A percentile compares a stretch with the other conserved stretches of the same genome.
Evolutionary conservation across 2,888 invertebrate genomes (phyloP).

Genomic region (Candidula unifasciata): DNA sequence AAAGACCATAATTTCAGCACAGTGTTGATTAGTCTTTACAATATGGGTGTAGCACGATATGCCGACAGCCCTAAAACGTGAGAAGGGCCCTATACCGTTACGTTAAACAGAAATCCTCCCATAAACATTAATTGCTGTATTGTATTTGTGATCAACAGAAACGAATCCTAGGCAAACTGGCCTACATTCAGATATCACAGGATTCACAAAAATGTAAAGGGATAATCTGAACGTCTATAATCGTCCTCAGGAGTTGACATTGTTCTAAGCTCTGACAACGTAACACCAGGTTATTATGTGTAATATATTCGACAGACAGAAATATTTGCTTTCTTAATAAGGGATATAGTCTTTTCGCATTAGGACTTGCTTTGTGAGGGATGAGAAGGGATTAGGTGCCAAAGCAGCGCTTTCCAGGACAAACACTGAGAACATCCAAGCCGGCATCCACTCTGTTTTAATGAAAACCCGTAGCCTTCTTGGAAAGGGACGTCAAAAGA

Average conservation of each 20-base stretch:
- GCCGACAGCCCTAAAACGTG: too few species aligned
- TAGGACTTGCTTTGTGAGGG: slow-evolving; percentile 3
- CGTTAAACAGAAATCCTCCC: too few species aligned
- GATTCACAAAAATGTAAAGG: neutral
- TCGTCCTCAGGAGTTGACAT: too few species aligned
- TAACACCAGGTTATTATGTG: neutral
- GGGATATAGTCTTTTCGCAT: slow-evolving; percentile 22
- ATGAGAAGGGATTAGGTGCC: slow-evolving; percentile 37
- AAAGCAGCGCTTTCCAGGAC: slow-evolving; percentile 31
- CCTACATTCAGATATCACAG: neutral
- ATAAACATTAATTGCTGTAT: too few species aligned
- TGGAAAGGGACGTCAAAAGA: slow-evolving; percentile 45
- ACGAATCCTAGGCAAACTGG: neutral
- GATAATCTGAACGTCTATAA: too few species aligned
- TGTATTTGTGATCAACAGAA: too few species aligned
- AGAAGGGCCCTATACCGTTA: too few species aligned
- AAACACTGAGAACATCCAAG: slow-evolving; percentile 27
- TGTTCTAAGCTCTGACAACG: neutral
- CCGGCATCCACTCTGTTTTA: slow-evolving; percentile 39
- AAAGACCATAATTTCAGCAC: too few species aligned
- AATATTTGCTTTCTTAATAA: neutral
- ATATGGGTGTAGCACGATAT: too few species aligned
- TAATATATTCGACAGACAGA: neutral
- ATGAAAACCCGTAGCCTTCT: slow-evolving; percentile 42
- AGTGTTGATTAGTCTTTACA: too few species aligned